phyloP scores from a whole-genome alignment of 2,113 vertebrate genomes.

The Phalacrocorax carbo region DNA sequence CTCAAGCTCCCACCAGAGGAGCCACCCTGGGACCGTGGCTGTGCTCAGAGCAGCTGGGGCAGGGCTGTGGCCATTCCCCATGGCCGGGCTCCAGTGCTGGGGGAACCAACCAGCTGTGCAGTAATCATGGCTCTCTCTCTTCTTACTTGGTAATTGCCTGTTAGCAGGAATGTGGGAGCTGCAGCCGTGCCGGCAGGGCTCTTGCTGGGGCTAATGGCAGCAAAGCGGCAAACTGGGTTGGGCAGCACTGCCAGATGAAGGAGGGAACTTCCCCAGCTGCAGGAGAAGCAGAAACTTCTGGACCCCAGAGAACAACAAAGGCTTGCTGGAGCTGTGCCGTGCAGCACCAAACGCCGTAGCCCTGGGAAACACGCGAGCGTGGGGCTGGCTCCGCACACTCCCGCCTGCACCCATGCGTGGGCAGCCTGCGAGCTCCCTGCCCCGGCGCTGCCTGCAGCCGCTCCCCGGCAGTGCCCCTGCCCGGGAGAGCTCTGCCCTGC shows the following conservation, averaged over 20 bases:
- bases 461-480: rapidly evolving
- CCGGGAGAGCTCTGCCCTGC: background rate
- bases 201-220: background rate
- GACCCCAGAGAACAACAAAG: background rate
- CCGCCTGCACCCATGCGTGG: rapidly evolving
- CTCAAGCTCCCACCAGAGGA: background rate
- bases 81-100: rapidly evolving
- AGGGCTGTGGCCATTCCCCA: background rate
- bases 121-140: background rate
- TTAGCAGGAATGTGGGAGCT: background rate
- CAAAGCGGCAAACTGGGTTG: background rate
- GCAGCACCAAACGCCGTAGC: rapidly evolving
- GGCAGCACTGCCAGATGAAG: background rate
- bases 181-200: rapidly evolving
- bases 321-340: rapidly evolving
- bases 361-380: rapidly evolving
- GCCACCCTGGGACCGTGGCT: rapidly evolving
- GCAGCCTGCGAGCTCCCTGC: background rate
- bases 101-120: background rate
- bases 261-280: background rate
- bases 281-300: background rate
- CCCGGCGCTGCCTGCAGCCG: rapidly evolving
- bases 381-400: rapidly evolving
- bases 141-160: background rate
- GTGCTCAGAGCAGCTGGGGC: background rate